A percentile compares a stretch with the other conserved stretches of the same genome.
phyloP scores from a whole-genome alignment of 1,140 invertebrate genomes.

The Triops cancriformis region DNA sequence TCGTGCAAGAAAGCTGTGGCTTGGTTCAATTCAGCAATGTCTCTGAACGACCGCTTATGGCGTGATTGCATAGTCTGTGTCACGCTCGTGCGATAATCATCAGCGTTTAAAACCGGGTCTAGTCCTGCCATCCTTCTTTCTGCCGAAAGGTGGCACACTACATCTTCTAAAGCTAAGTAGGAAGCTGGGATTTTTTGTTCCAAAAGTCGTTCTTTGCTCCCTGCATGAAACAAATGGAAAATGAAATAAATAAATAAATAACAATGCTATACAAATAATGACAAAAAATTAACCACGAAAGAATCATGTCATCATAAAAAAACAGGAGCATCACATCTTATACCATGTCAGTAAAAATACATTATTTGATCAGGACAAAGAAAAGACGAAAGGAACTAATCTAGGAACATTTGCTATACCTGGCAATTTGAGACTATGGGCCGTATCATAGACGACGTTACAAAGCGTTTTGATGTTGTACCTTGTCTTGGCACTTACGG shows the following conservation, averaged over 20 bases:
- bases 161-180: constrained; percentile 88
- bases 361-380: too few species aligned
- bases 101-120: constrained; percentile 82
- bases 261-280: background rate
- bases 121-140: constrained; percentile 49
- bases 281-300: background rate
- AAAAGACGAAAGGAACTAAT: too few species aligned
- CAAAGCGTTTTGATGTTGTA: constrained; percentile 87
- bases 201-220: constrained; percentile 79
- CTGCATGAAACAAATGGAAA: constrained; percentile 42
- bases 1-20: constrained; percentile 92
- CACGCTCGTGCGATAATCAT: constrained; percentile 68
- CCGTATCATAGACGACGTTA: constrained; percentile 88
- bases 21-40: constrained; percentile 73
- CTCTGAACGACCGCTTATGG: constrained; percentile 64
- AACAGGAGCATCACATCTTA: too few species aligned
- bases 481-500: constrained; percentile 78
- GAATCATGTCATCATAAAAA: too few species aligned
- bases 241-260: constrained; percentile 19
- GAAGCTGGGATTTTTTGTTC: constrained; percentile 93
- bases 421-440: constrained; percentile 79
- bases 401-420: too few species aligned
- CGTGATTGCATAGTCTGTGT: constrained; percentile 58
- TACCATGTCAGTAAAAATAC: too few species aligned
- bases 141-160: constrained; percentile 66